Base-by-base conservation (phyloP, 1,140 invertebrate genomes). In the Gyrodactylus bullatarudis region DNA sequence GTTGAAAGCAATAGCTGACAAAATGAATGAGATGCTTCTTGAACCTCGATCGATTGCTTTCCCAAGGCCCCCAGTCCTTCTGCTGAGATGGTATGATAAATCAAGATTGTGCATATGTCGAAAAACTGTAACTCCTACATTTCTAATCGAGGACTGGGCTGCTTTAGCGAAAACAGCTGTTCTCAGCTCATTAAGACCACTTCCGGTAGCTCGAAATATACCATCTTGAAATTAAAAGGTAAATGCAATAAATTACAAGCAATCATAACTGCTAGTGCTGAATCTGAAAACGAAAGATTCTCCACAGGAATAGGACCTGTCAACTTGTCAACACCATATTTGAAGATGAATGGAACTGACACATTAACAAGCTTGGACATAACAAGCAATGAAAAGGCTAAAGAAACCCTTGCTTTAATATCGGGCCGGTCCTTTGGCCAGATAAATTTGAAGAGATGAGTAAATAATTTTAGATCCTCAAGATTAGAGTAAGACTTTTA, bases 131-230 rank as follows among this genome's bases (percentile, higher is more conserved):
- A 85, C 87, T 0, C 92, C 90, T 75, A 99, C 88, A 81, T 87
- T 86, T 71, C 93, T 82, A 75, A 99, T 95, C 2, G 93, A 97
- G 80, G 89, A 87, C 79, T 97, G 93, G 0, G 94, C 91, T n/a
- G 99, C 94, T 81, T 87, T 88, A 1, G 92, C 92, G 83, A 99
- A 99, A 23, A 98, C 89, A 8, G 93, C 92, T 83, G 97, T 98
- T 72, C 94, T 82, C 19, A 98, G 78, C 83, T 99, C 95, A 81
- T 95, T 96, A 78, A 96, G 93, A 69, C 87, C 87, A 0, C 89
- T 86, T 22, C 91, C 87, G 75, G 88, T 86, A 20, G 87, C 87
- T 77, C 93, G 83, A 0, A 92, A 91, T 75, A 91, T 83, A 74
- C 94, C 94, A 86, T 98, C 92, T 96, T 77, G 69, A 79, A 77